Evolutionary conservation across 2,113 vertebrate genomes (phyloP).

Genomic region (Leptodactylus fuscus): DNA sequence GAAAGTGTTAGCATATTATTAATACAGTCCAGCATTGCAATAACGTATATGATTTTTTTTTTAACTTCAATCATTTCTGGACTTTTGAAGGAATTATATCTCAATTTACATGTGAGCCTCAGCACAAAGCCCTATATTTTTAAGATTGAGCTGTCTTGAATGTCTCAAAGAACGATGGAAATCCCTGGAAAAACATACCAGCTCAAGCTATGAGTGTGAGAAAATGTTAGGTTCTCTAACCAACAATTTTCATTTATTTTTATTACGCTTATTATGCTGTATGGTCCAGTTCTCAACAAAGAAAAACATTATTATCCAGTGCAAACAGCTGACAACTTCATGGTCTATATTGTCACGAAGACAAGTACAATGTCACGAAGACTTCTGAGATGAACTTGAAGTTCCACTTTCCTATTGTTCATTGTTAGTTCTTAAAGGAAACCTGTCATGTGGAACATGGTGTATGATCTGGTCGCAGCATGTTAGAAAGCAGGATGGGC

Average conservation of each 20-base stretch:
- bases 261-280: neutral
- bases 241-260: neutral
- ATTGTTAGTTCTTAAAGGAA: too few species aligned
- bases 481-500: too few species aligned
- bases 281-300: neutral
- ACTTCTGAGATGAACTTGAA: neutral
- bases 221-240: neutral
- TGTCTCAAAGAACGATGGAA: neutral
- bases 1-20: too few species aligned
- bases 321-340: neutral
- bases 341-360: neutral
- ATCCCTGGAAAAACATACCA: constrained; percentile 18
- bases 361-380: too few species aligned
- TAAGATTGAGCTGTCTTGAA: neutral
- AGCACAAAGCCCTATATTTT: neutral
- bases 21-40: neutral
- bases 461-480: too few species aligned
- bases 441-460: too few species aligned
- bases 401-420: neutral
- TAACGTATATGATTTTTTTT: neutral
- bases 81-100: neutral
- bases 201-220: neutral
- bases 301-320: neutral
- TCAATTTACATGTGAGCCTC: neutral
- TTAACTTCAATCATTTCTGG: neutral